Evolutionary conservation across 2,113 vertebrate genomes (phyloP).

Genomic region (human (Homo sapiens)): DNA sequence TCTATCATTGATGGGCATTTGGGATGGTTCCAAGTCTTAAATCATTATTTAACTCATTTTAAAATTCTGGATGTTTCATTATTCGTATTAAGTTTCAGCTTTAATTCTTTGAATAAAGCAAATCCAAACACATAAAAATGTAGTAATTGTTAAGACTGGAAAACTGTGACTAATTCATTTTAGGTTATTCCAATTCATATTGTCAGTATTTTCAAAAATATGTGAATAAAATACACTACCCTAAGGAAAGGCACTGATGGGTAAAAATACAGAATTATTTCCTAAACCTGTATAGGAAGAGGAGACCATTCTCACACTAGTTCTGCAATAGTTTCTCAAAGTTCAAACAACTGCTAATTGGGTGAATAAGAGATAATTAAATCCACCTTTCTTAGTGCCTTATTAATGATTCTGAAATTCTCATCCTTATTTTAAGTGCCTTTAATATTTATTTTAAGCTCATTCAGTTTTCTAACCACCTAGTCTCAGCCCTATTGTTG

Average conservation of each 20-base stretch:
- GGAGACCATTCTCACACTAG: neutral
- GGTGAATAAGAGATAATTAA: neutral
- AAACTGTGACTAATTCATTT: neutral
- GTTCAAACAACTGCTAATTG: neutral
- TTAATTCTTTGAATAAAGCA: neutral
- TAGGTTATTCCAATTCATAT: neutral
- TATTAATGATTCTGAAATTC: neutral
- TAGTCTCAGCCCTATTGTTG: neutral
- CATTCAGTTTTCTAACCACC: neutral
- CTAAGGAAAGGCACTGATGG: neutral
- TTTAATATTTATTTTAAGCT: neutral
- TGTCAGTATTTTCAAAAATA: neutral
- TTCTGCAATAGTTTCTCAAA: neutral
- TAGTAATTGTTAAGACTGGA: neutral
- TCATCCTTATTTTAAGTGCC: neutral
- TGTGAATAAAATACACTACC: slow-evolving; percentile 6
- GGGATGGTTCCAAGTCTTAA: too few species aligned
- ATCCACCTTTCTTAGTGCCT: neutral
- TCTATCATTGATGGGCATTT: too few species aligned
- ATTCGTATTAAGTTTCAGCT: neutral
- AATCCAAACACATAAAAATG: neutral
- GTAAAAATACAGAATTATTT: neutral
- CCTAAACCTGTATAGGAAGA: neutral
- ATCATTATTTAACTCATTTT: neutral
- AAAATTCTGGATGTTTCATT: neutral